Conservation (phyloP, 1,140 invertebrate genomes). For the Eriosoma lanigerum region DNA sequence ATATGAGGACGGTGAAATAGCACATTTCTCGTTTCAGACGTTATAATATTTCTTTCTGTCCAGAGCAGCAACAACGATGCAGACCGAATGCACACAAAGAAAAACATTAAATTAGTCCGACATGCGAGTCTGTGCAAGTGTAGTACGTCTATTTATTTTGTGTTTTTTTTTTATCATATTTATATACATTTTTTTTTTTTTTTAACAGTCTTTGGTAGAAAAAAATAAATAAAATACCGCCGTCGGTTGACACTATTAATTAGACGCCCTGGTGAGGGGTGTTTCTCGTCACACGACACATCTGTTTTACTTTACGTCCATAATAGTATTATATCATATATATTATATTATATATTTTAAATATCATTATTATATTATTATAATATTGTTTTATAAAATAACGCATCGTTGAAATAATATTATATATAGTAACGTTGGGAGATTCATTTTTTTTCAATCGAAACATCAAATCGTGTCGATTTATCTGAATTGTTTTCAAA, state of each 20-base stretch:
- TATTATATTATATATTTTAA: neutral
- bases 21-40: constrained; percentile 22
- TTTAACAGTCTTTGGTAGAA: constrained; percentile 18
- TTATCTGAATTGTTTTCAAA: no score
- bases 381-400: neutral
- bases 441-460: no score
- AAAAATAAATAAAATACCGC: constrained; percentile 13
- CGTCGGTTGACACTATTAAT: constrained; percentile 44
- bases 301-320: constrained; percentile 6
- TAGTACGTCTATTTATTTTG: constrained; percentile 14
- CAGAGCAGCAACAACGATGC: neutral
- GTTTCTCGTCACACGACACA: constrained; percentile 38
- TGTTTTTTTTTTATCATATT: neutral
- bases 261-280: constrained; percentile 31
- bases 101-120: neutral
- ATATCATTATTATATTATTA: neutral
- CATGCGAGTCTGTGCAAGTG: neutral
- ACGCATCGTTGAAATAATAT: no score
- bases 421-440: no score
- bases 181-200: no score
- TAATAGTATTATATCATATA: no score
- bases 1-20: neutral
- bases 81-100: neutral
- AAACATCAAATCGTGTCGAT: no score
- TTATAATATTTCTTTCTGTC: constrained; percentile 30